phyloP scores from a whole-genome alignment of 2,888 invertebrate genomes.

The Microctonus hyperodae region DNA sequence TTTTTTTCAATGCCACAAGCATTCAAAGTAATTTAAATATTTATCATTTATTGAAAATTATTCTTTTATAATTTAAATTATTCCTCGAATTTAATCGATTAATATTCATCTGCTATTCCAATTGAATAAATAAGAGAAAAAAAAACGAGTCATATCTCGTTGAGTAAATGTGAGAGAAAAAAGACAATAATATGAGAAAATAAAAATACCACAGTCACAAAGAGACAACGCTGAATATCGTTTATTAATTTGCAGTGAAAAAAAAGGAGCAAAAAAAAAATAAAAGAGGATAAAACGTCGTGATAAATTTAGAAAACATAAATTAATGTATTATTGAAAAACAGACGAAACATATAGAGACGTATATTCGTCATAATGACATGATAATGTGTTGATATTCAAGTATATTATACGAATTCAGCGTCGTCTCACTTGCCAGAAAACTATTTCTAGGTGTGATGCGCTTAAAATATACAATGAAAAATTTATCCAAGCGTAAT shows the following conservation, averaged over 20 bases:
- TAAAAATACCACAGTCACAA: slow-evolving; percentile 32
- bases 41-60: no score
- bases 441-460: slow-evolving; percentile 40
- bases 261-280: neutral
- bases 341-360: neutral
- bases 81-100: neutral
- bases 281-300: neutral
- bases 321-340: neutral
- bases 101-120: neutral
- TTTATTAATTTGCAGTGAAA: neutral
- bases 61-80: no score
- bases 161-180: slow-evolving; percentile 15
- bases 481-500: neutral
- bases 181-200: no score
- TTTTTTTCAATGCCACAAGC: neutral
- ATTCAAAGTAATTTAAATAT: no score
- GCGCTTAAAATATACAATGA: slow-evolving; percentile 26
- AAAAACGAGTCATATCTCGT: slow-evolving; percentile 16
- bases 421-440: slow-evolving; percentile 12
- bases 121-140: slow-evolving; percentile 17
- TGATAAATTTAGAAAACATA: neutral
- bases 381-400: slow-evolving; percentile 3
- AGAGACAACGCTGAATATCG: slow-evolving; percentile 6
- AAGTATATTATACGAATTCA: slow-evolving; percentile 12
- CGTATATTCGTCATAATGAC: slow-evolving; percentile 7